These are phyloP conservation scores for Nycticryphes semicollaris DNA, from an alignment of 2,113 vertebrate genomes.

Conservation along the genomic window DNA sequence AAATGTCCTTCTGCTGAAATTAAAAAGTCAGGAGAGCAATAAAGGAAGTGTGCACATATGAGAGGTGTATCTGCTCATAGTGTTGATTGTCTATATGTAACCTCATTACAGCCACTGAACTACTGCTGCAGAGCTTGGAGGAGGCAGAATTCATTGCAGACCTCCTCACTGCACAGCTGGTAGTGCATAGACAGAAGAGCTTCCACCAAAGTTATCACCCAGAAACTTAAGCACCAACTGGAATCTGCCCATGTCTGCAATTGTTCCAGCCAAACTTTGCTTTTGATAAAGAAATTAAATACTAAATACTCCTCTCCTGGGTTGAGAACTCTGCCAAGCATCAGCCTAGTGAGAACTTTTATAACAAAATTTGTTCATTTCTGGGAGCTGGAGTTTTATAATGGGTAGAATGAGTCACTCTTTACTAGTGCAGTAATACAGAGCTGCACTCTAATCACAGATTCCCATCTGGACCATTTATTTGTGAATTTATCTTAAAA, in stretches of 20 bases:
- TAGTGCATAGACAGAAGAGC: not conserved
- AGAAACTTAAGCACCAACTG: not conserved
- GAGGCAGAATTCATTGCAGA: not conserved
- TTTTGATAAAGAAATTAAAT: not conserved
- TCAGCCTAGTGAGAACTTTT: not conserved
- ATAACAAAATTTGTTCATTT: conserved; percentile 11
- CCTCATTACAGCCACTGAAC: not conserved
- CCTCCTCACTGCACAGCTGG: not conserved
- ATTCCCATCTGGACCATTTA: conserved; percentile 34
- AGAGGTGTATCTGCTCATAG: not conserved
- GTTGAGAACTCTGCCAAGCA: not conserved
- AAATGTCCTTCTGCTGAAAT: not conserved
- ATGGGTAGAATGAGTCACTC: conserved; percentile 32
- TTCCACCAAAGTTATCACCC: not conserved
- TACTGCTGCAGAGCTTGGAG: not conserved
- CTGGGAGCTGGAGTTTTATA: not conserved
- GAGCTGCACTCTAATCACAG: conserved; percentile 7
- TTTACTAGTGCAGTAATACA: conserved; percentile 36
- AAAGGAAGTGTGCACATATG: not conserved
- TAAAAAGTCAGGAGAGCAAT: not conserved
- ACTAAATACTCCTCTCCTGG: not conserved
- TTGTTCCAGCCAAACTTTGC: not conserved
- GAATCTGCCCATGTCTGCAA: not conserved
- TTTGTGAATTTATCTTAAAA: conserved; percentile 36
- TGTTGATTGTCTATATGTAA: not conserved